Conservation (phyloP, 2,113 vertebrate species). For the Himantopus leucocephalus region DNA sequence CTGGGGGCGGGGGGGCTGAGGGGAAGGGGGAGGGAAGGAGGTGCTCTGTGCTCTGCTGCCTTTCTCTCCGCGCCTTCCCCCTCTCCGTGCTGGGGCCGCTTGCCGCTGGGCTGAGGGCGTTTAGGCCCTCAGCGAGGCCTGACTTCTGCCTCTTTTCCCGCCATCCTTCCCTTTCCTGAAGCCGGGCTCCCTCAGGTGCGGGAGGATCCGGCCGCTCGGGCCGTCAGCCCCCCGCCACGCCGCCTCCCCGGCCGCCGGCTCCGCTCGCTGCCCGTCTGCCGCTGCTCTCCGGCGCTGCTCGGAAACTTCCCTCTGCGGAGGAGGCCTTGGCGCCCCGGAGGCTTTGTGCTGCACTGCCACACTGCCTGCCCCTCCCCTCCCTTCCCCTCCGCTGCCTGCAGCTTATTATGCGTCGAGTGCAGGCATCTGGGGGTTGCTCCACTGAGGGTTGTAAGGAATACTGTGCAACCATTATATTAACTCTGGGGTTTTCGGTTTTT, state of each 20-base stretch:
- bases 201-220: not conserved
- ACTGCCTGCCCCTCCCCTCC: not conserved
- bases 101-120: rapidly evolving
- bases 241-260: too few species aligned
- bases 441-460: not conserved
- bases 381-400: not conserved
- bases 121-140: not conserved
- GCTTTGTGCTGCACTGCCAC: constrained; percentile 24
- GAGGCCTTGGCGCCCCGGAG: not conserved
- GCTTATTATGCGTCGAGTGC: not conserved
- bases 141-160: not conserved
- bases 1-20: not conserved
- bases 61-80: not conserved
- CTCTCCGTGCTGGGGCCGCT: too few species aligned
- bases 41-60: not conserved
- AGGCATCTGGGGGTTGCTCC: not conserved
- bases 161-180: not conserved
- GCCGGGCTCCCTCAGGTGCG: not conserved
- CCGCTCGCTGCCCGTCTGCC: not conserved
- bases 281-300: not conserved
- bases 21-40: not conserved
- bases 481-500: not conserved
- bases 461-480: rapidly evolving
- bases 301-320: not conserved
- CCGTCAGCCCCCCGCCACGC: not conserved